Base-by-base conservation (phyloP, 2,888 invertebrate species). In the Glaucopsyche alexis region DNA sequence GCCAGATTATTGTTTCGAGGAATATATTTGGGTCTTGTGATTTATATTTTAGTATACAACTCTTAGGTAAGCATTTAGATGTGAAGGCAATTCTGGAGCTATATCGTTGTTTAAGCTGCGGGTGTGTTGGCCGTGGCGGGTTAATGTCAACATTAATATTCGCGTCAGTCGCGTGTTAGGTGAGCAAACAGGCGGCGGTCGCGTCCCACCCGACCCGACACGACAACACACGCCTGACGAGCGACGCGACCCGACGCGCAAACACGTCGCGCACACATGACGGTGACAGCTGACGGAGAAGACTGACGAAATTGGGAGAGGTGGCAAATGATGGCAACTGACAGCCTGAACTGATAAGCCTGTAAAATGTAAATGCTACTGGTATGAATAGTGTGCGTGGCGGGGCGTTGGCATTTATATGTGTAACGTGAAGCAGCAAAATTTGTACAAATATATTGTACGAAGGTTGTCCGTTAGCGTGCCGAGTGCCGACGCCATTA, bases 101-200 rank as follows among this genome's bases (percentile, higher is more conserved):
- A 55, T 55, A 60, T 60, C 19, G 29, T 60, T 60, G 60, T 60
- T 60, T 29, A 60, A 29, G 60, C 60, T 60, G 11, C 47, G 60
- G 55, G 60, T 60, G 60, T 60, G 29, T 60, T 60, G 60, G 60
- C 13, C 60, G 29, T 55, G 60, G 60, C 55, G 71, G 50, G 49
- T 65, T 72, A 72, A 65, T 65, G 65, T 65, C 42, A 66, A 66
- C 73, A 73, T 78, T 78, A 79, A 78, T 77, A 79, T 79, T 78
- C 76, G 74, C 76, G 72, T 72, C 74, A 74, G 75, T 74, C 74
- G 76, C 73, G 76, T 78, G 78, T 78, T 78, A 77, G 76, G 75
- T 74, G 75, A 52, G 74, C 77, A 76, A 78, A 78, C 75, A 76
- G 74, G 76, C 74, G 72, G 75, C 74, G 65, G 72, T 72, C 72